These are phyloP conservation scores for Danaus melanippus DNA, from an alignment of 1,140 invertebrate species.

Conservation along the genomic window DNA sequence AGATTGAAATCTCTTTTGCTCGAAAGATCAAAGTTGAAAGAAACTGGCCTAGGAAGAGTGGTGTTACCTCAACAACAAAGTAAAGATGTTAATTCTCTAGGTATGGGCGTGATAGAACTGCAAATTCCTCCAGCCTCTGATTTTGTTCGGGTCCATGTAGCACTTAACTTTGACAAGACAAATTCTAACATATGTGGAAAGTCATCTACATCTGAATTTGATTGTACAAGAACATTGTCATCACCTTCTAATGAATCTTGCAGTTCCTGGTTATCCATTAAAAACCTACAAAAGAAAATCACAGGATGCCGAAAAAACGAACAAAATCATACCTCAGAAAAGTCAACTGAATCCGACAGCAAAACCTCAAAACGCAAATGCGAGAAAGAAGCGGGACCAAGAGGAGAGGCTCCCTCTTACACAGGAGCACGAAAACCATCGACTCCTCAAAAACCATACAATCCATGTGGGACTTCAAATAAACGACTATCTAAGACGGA, in stretches of 20 bases:
- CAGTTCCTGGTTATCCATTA: conserved; percentile 26
- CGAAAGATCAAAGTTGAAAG: conserved; percentile 16
- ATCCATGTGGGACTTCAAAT: too few species aligned
- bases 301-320: conserved; percentile 2
- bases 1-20: conserved; percentile 15
- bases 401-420: too few species aligned
- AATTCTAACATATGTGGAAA: not conserved
- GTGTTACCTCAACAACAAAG: not conserved
- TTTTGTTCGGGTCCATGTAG: conserved; percentile 18
- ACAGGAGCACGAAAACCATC: too few species aligned
- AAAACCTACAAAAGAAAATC: conserved; percentile 26
- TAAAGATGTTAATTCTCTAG: not conserved
- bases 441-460: too few species aligned
- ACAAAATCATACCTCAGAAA: not conserved
- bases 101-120: conserved; percentile 19
- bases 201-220: not conserved
- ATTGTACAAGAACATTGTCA: not conserved
- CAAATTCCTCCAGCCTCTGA: conserved; percentile 14
- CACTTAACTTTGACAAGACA: conserved; percentile 13
- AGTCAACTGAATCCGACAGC: too few species aligned
- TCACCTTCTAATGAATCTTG: not conserved
- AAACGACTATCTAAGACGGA: too few species aligned
- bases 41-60: conserved; percentile 18
- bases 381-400: too few species aligned
- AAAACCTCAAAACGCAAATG: too few species aligned